Base-by-base conservation (phyloP, 2,113 vertebrate species). In the Pipa parva region DNA sequence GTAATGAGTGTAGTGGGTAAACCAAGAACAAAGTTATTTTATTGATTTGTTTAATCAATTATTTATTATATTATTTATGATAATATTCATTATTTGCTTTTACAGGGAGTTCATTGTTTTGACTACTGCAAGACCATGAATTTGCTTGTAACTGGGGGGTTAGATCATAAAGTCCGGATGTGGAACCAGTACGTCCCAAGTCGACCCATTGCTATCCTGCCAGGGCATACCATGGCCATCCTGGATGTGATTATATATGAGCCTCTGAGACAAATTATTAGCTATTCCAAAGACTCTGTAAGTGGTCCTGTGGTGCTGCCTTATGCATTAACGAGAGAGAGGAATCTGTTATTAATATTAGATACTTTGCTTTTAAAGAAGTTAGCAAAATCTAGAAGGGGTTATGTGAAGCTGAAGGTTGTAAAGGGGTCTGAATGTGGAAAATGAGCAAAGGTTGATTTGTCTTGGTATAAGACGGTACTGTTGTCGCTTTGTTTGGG, bases 211-310 rank as follows among this genome's bases (percentile, higher is more conserved):
- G 37, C 75, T 1, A 39, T 57, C 15, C 73, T 89, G 49, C 64
- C 1, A 2, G 80, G 79, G 61, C 78, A 79, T 64, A 21, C 11
- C 20, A 57, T 68, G n/a, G 39, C 69, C 1, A 46, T 79, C 13
- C 48, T 75, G 39, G 83, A 82, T 67, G 67, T 75, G 9, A 65
- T 45, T 4, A 45, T 75, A 50, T 80, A 70, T 27, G 72, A 78
- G 64, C 55, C 63, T 37, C 72, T 65, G 11, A n/a, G 58, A 2
- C 75, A 73, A 50, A 12, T 78, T 55, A 75, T 82, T 75, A 87
- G 81, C 75, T 79, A 76, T 67, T 78, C 80, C 29, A 83, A 77
- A 75, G 75, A 78, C 10, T 56, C 60, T 1, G 77, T 78, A 42
- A 81, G 78, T 72, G 4, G 3, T n/a, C n/a, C n/a, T n/a, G n/a